Evolutionary conservation across 2,888 invertebrate genomes (phyloP).

Genomic region (Criorhina ranunculi): DNA sequence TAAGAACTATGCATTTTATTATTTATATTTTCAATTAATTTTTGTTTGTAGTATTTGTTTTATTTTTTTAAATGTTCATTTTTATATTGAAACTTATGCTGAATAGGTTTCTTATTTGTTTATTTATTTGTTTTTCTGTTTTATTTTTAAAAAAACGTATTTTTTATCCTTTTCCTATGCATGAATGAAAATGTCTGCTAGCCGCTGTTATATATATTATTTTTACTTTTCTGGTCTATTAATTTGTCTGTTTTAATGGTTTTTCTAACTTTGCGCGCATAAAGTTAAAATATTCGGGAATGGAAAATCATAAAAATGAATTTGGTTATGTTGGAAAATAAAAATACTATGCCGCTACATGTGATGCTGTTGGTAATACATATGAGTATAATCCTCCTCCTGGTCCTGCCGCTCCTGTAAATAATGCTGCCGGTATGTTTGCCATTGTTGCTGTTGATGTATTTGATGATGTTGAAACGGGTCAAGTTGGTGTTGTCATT

Average conservation of each 20-base stretch:
- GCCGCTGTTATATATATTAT: constrained; percentile 54
- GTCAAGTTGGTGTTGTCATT: constrained; percentile 85
- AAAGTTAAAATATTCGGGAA: not conserved
- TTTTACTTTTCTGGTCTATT: constrained; percentile 43
- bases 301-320: constrained; percentile 43
- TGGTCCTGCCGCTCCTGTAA: constrained; percentile 79
- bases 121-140: constrained; percentile 3
- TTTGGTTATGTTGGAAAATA: constrained; percentile 48
- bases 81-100: constrained; percentile 61
- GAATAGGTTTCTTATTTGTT: constrained; percentile 65
- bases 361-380: constrained; percentile 83
- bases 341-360: constrained; percentile 82
- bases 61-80: constrained; percentile 40
- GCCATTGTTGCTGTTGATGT: constrained; percentile 63
- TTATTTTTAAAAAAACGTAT: constrained; percentile 1
- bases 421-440: constrained; percentile 79
- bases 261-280: constrained; percentile 78
- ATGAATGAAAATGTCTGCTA: constrained; percentile 64
- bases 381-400: constrained; percentile 82
- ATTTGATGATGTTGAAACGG: constrained; percentile 80
- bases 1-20: constrained; percentile 78
- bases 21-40: constrained; percentile 27
- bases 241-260: constrained; percentile 42
- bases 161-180: constrained; percentile 60
- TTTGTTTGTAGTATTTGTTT: constrained; percentile 44